A percentile compares a stretch with the other conserved stretches of the same genome.
These are phyloP conservation scores for Agonum fuliginosum DNA, from an alignment of 2,888 invertebrate genomes.

Conservation along the genomic window DNA sequence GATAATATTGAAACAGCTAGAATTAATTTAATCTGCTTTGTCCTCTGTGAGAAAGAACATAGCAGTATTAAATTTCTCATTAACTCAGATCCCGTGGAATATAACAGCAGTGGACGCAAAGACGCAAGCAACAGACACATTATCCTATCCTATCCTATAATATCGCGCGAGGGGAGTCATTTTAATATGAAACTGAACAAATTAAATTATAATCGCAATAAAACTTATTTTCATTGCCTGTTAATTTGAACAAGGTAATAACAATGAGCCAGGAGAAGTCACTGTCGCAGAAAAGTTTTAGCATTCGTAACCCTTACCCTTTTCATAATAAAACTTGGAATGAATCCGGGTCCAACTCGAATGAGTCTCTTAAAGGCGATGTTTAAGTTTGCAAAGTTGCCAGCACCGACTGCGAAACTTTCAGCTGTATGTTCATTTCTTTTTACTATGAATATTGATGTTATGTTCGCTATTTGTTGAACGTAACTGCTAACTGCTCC, in stretches of 20 bases:
- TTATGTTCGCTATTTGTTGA: too few species aligned
- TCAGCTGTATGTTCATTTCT: neutral
- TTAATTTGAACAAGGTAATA: slow-evolving; percentile 41
- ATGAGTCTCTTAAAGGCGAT: slow-evolving; percentile 12
- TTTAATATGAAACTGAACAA: neutral
- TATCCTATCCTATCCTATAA: too few species aligned
- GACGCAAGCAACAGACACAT: neutral
- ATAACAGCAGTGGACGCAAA: neutral
- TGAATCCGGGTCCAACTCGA: neutral
- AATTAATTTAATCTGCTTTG: neutral
- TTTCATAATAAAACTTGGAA: slow-evolving; percentile 20
- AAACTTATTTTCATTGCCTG: slow-evolving; percentile 43
- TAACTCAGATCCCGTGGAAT: neutral
- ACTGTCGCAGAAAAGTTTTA: slow-evolving; percentile 8
- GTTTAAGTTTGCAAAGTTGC: neutral
- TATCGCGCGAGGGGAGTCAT: neutral
- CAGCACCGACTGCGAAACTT: neutral
- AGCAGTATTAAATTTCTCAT: neutral
- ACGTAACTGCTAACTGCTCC: too few species aligned
- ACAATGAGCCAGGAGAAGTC: neutral
- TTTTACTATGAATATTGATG: neutral
- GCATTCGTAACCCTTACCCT: slow-evolving; percentile 11
- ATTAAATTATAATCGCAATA: slow-evolving; percentile 26
- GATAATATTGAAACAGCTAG: too few species aligned
- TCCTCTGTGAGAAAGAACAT: neutral